A percentile compares a stretch with the other conserved stretches of the same genome.
phyloP scores from a whole-genome alignment of 2,888 invertebrate genomes.

The Orthonychiurus folsomi region DNA sequence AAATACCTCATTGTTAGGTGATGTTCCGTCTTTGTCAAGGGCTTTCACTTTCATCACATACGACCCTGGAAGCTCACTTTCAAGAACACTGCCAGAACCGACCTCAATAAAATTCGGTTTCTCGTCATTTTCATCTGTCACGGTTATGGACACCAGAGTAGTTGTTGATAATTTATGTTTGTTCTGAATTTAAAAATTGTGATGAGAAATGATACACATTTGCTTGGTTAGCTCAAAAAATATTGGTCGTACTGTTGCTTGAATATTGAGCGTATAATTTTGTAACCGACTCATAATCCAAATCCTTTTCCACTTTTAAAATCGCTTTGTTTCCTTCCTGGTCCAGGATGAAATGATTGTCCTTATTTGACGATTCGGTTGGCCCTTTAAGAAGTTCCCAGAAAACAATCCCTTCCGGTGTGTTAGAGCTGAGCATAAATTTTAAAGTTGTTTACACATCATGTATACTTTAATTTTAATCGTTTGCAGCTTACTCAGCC shows the following conservation, averaged over 20 bases:
- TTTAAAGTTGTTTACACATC: no score
- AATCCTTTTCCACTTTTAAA: constrained; percentile 63
- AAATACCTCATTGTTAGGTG: constrained; percentile 62
- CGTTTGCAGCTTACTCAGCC: constrained; percentile 53
- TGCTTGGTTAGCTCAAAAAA: constrained; percentile 3
- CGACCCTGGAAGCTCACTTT: constrained; percentile 73
- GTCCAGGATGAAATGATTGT: constrained; percentile 54
- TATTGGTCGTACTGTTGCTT: constrained; percentile 53
- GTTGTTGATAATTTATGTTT: constrained; percentile 70
- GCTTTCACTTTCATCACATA: constrained; percentile 80
- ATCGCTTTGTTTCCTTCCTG: constrained; percentile 59
- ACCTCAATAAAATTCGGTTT: constrained; percentile 76
- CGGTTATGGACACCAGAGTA: constrained; percentile 64
- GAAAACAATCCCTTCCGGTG: constrained; percentile 50
- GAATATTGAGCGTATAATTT: constrained; percentile 74
- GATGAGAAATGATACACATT: not conserved
- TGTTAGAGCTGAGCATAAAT: not conserved
- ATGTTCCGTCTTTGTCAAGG: constrained; percentile 75
- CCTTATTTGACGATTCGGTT: constrained; percentile 76
- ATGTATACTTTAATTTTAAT: no score
- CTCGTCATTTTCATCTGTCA: constrained; percentile 84
- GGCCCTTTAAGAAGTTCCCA: constrained; percentile 73
- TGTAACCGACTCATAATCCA: constrained; percentile 76
- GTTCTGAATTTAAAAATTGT: constrained; percentile 51
- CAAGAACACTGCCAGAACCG: constrained; percentile 69